Evolutionary conservation across 2,888 invertebrate species (phyloP).

Genomic region (Hirtodrosophila histrioides): DNA sequence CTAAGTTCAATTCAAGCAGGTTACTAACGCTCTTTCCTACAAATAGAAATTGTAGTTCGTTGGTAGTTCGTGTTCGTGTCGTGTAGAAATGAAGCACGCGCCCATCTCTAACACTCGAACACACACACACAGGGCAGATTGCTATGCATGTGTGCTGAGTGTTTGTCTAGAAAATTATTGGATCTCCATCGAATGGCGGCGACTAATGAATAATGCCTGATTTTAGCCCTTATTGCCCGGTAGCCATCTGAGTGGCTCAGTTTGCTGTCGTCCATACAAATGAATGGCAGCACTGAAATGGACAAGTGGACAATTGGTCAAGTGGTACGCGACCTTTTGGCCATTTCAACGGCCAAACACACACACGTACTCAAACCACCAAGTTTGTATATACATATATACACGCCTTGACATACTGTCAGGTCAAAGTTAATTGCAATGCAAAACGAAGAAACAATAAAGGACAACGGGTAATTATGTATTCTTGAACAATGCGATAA

Average conservation of each 20-base stretch:
- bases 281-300: slow-evolving; percentile 30
- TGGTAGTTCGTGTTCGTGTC: too few species aligned
- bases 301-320: slow-evolving; percentile 7
- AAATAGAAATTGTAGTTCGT: too few species aligned
- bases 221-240: slow-evolving; percentile 46
- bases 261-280: slow-evolving; percentile 61
- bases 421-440: slow-evolving; percentile 48
- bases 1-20: too few species aligned
- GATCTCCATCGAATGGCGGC: slow-evolving; percentile 50
- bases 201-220: slow-evolving; percentile 76
- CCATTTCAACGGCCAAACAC: slow-evolving; percentile 29
- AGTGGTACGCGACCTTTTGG: slow-evolving; percentile 16
- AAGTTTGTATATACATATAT: too few species aligned
- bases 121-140: slow-evolving; percentile 3
- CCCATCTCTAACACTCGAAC: neutral
- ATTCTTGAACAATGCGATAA: slow-evolving; percentile 25
- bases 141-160: slow-evolving; percentile 18
- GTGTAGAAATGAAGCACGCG: too few species aligned
- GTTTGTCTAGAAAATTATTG: slow-evolving; percentile 59
- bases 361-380: too few species aligned
- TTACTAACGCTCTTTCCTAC: too few species aligned
- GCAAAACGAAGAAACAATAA: slow-evolving; percentile 52
- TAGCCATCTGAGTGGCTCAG: slow-evolving; percentile 17
- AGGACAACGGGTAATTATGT: slow-evolving; percentile 50
- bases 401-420: slow-evolving; percentile 22